A percentile compares a stretch with the other conserved stretches of the same genome.
Evolutionary conservation across 2,113 vertebrate genomes (phyloP).

Genomic region (Pithys albifrons): DNA sequence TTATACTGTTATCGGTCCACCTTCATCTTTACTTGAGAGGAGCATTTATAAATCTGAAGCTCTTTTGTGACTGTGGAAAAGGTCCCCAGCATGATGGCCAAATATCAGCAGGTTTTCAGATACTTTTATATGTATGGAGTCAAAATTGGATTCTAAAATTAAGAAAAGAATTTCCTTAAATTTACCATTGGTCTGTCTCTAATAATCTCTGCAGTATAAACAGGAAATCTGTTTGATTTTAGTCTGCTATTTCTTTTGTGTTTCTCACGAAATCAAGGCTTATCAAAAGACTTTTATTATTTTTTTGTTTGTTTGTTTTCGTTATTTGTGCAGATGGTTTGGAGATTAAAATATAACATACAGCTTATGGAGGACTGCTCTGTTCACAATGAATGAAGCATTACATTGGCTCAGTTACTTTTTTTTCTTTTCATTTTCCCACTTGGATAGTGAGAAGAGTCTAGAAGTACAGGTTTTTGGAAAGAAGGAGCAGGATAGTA

Average conservation of each 20-base stretch:
- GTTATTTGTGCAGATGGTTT: conserved; percentile 11
- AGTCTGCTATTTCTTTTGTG: neutral
- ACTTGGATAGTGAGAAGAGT: neutral
- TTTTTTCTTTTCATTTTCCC: neutral
- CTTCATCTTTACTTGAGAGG: neutral
- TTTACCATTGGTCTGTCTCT: neutral
- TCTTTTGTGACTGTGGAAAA: neutral
- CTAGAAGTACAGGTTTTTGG: neutral
- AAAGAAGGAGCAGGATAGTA: neutral
- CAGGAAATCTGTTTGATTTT: neutral
- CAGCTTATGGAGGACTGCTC: neutral
- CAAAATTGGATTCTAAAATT: neutral
- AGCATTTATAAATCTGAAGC: neutral
- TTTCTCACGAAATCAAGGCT: conserved; percentile 2
- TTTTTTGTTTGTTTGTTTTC: neutral
- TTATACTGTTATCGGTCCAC: neutral
- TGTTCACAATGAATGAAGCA: neutral
- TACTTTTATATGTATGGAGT: neutral
- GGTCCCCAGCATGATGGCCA: neutral
- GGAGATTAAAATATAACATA: neutral
- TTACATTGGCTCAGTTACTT: neutral
- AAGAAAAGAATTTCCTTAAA: neutral
- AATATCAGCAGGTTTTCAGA: neutral
- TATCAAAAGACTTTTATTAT: neutral
- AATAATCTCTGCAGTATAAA: conserved; percentile 19